phyloP scores from a whole-genome alignment of 2,888 invertebrate genomes.

The Arge pagana region DNA sequence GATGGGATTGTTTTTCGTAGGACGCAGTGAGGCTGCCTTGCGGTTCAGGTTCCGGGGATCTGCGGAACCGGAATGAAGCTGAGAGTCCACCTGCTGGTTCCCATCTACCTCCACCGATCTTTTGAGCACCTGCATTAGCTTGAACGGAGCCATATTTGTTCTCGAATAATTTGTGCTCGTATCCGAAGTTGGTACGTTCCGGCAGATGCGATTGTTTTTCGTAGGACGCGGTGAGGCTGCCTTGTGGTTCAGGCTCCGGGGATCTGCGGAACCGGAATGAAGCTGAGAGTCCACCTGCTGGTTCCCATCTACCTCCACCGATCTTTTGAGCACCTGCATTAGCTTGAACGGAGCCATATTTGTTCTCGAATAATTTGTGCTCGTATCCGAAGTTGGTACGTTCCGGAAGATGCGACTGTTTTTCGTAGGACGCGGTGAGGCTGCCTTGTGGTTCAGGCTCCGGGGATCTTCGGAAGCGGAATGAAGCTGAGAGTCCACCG shows the following conservation, averaged over 20 bases:
- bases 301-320: not conserved
- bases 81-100: not conserved
- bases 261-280: conserved; percentile 2
- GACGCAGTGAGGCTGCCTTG: not conserved
- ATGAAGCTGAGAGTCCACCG: not conserved
- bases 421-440: not conserved
- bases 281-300: not conserved
- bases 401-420: not conserved
- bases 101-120: not conserved
- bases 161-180: conserved; percentile 5
- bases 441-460: not conserved
- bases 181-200: not conserved
- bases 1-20: not conserved
- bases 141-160: conserved; percentile 4
- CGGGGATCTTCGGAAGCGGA: conserved; percentile 1
- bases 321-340: conserved; percentile 3
- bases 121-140: conserved; percentile 4
- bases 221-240: not conserved
- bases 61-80: not conserved
- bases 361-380: conserved; percentile 7
- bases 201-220: not conserved
- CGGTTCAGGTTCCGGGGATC: not conserved
- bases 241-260: not conserved
- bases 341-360: not conserved
- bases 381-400: not conserved